Base-by-base conservation (phyloP, 1,140 invertebrate genomes). In the Ericerus pela region DNA sequence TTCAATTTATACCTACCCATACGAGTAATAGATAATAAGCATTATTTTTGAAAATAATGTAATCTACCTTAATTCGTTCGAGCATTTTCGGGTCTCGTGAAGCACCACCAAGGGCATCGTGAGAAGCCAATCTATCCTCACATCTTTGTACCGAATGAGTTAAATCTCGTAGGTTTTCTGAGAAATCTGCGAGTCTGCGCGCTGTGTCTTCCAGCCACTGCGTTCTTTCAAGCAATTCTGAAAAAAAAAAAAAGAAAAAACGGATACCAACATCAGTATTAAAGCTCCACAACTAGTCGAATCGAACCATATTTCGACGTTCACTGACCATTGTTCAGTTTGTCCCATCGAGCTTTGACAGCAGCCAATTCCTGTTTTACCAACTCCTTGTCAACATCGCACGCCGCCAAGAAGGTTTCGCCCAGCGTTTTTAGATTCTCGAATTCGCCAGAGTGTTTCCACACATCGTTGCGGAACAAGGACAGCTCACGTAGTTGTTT, bases 391-490 rank as follows among this genome's bases (percentile, higher is more conserved):
- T 95, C 91, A 53, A 86, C 80, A 65, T 96, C 89, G 60, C 89
- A 92, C 53, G 85, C 78, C 2, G 77, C 76, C 20, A 88, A 71
- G 70, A 96, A 88, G 0, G 85, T 84, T 61, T 95, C 87, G 11
- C 90, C 91, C 2, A 84, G 72, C 0, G 79, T 84, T 66, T 80
- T 82, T 58, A 84, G 84, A 66, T 88, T 88, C 62, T 96, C 91
- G 66, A 85, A 94, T 69, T 96, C 92, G 10, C 88, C 89, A 47
- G 87, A 87, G 60, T 85, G 84, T 65, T 91, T 88, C 80, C 88
- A 88, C 0, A 95, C 79, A 63, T 96, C 93, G 67, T 91, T 94
- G 61, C 90, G 80, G 70, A 96, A 86, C 29, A 81, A 78, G 62
- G 91, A 87, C 27, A 95, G 72, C 64, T 96, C 92, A 57, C 88